Base-by-base conservation (phyloP, 30 jellyfish, hydroid and myxozoan species). In the Chrysaora quinquecirrha region DNA sequence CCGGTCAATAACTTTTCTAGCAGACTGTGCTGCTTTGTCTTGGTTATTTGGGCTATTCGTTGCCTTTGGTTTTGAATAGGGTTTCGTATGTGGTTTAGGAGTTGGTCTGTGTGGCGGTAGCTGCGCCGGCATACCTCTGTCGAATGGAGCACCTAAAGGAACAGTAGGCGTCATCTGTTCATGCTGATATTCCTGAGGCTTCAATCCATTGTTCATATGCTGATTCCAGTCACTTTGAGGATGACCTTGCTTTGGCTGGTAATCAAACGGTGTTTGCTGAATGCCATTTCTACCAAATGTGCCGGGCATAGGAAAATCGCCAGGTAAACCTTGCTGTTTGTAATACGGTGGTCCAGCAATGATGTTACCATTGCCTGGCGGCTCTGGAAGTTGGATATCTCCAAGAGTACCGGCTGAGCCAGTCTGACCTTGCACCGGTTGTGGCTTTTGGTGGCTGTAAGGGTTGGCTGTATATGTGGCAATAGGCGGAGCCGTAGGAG, bases 351-450 rank as follows among this genome's bases (percentile, higher is more conserved):
- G 95, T 12, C 95, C 89, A 4, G 85, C 56, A 11, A 33, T 78
- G 3, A 56, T 31, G 30, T 71, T 73, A 16, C 83, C 95, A 48
- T 63, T 52, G 34, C 83, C 90, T 12, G 96, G 90, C 1, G 87
- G 96, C 27, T 67, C 89, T 3, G 96, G 96, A 1, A 87, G 83
- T 71, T 87, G 96, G 28, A 87, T 78, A 60, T 87, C 96, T 2
- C 96, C 96, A 20, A 87, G 87, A 7, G 68, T 52, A 4, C 96
- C 96, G 0, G 85, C 68, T 46, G 95, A 71, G 12, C 88, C 87
- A 2, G 88, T 72, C 23, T 54, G 83, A 27, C 80, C 92, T 1
- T 82, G 73, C 48, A 58, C 20, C 52, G 64, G 85, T 35, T 68
- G 92, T 9, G 38, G 78, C 58, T 25, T 54, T 3, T 85, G 80